phyloP scores from a whole-genome alignment of 2,888 invertebrate species.

The Polietes domitor region DNA sequence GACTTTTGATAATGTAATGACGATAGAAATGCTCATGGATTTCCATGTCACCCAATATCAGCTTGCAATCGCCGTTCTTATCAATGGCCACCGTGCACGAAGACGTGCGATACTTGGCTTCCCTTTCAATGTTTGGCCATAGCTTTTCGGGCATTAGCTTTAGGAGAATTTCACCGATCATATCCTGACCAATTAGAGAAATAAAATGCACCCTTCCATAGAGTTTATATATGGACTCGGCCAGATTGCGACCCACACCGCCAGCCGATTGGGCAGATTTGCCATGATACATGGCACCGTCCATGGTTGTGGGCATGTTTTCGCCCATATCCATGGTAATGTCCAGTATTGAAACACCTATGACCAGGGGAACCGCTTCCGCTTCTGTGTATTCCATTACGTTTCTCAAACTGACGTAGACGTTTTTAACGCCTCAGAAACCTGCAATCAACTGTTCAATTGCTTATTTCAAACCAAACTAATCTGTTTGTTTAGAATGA shows the following conservation, averaged over 20 bases:
- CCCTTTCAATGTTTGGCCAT: slow-evolving; percentile 73
- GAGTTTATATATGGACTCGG: slow-evolving; percentile 90
- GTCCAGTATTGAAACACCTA: slow-evolving; percentile 90
- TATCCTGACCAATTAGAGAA: slow-evolving; percentile 89
- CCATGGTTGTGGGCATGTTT: slow-evolving; percentile 83
- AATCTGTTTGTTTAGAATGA: slow-evolving; percentile 10
- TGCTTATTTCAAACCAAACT: neutral
- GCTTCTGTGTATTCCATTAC: neutral
- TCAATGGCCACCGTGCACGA: slow-evolving; percentile 90
- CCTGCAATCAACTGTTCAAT: neutral
- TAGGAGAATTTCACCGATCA: slow-evolving; percentile 79
- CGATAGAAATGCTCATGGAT: slow-evolving; percentile 87
- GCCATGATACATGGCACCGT: slow-evolving; percentile 89
- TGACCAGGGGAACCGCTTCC: slow-evolving; percentile 81
- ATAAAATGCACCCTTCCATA: slow-evolving; percentile 85
- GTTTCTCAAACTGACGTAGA: neutral
- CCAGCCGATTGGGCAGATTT: slow-evolving; percentile 86
- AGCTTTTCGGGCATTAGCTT: slow-evolving; percentile 77
- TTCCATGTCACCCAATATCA: slow-evolving; percentile 92
- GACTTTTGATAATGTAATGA: slow-evolving; percentile 84
- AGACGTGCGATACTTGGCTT: slow-evolving; percentile 82
- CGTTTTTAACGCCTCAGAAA: neutral
- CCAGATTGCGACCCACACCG: slow-evolving; percentile 96
- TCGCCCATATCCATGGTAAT: slow-evolving; percentile 85
- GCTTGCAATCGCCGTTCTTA: slow-evolving; percentile 87